Conservation (phyloP, 1,140 invertebrate species). For the Anagrus nilaparvatae region DNA sequence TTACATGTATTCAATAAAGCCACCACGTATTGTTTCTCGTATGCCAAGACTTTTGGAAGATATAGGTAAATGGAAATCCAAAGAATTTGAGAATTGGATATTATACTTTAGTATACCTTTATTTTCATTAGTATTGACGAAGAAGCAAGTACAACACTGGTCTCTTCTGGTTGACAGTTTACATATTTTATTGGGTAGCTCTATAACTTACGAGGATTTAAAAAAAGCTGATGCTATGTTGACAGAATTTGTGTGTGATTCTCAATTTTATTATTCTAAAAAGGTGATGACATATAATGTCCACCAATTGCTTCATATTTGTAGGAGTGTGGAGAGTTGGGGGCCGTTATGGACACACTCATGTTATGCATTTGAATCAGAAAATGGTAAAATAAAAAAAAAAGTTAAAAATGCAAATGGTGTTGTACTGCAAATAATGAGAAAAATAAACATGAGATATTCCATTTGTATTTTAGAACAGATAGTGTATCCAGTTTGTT, state of each 20-base stretch:
- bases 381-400: no score
- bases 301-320: conserved; percentile 2
- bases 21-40: conserved; percentile 7
- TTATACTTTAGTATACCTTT: conserved; percentile 6
- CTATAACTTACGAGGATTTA: conserved; percentile 1
- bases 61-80: neutral
- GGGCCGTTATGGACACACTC: conserved; percentile 2
- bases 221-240: neutral
- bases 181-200: neutral
- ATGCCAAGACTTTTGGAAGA: conserved; percentile 3
- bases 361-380: neutral
- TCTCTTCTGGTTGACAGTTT: neutral
- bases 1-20: conserved; percentile 5
- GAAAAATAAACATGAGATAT: no score
- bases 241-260: neutral
- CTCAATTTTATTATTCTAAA: neutral
- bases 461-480: no score
- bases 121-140: neutral
- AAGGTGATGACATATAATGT: conserved; percentile 8
- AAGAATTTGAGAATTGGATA: conserved; percentile 6
- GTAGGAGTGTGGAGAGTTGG: conserved; percentile 3
- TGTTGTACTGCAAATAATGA: no score
- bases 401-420: no score
- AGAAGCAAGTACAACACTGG: conserved; percentile 1
- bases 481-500: no score